Percentiles rank a stretch among this genome's conserved stretches.
phyloP scores from a whole-genome alignment of 2,888 invertebrate genomes.

The Scaptomyza flava region DNA sequence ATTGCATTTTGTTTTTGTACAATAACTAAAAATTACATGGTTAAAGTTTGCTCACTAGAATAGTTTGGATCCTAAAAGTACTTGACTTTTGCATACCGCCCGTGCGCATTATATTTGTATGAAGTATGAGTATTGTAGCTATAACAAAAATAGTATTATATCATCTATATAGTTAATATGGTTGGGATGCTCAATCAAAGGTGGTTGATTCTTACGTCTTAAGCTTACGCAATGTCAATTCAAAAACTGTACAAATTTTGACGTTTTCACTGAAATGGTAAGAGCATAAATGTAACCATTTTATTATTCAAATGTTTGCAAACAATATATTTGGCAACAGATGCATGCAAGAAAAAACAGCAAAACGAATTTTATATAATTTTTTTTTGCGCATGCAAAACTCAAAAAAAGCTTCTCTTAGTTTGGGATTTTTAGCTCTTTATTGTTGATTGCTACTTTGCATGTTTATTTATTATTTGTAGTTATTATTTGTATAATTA shows the following conservation, averaged over 20 bases:
- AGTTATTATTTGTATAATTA: conserved; percentile 19
- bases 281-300: conserved; percentile 63
- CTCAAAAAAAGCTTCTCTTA: conserved; percentile 20
- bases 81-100: conserved; percentile 22
- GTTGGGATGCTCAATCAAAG: conserved; percentile 55
- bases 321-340: conserved; percentile 12
- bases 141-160: conserved; percentile 37
- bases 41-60: conserved; percentile 10
- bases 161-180: conserved; percentile 12
- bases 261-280: conserved; percentile 73
- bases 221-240: conserved; percentile 61
- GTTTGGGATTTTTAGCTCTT: conserved; percentile 47
- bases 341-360: conserved; percentile 56
- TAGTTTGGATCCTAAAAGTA: conserved; percentile 3
- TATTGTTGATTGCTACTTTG: conserved; percentile 53
- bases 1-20: not conserved
- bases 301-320: conserved; percentile 39
- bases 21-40: not conserved
- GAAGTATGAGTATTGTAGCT: conserved; percentile 41
- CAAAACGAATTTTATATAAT: conserved; percentile 12
- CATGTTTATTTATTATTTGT: conserved; percentile 40
- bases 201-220: conserved; percentile 61
- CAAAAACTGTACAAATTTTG: conserved; percentile 69
- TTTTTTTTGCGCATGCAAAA: conserved; percentile 36
- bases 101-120: conserved; percentile 14